Percentiles rank a stretch among this genome's conserved stretches.
Evolutionary conservation across 1,140 invertebrate species (phyloP).

Genomic region (Zaprionus lachaisei): DNA sequence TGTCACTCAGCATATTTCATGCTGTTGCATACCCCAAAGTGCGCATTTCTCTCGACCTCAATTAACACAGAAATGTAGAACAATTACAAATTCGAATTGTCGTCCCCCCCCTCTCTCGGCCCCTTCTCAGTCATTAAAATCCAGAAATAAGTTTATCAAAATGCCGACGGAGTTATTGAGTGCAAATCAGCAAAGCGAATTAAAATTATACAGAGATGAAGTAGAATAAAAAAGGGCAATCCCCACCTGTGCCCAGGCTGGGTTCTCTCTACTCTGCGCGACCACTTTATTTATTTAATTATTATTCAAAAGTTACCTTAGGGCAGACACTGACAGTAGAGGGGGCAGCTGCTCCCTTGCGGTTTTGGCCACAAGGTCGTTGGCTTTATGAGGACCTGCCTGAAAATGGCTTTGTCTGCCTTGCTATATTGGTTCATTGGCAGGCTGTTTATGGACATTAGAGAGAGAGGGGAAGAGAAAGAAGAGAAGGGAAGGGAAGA

Average conservation of each 20-base stretch:
- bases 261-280: background rate
- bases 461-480: no score
- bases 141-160: slow-evolving; percentile 55
- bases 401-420: slow-evolving; percentile 21
- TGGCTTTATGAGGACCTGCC: slow-evolving; percentile 44
- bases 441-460: slow-evolving; percentile 28
- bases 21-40: slow-evolving; percentile 30
- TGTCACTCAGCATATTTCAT: background rate
- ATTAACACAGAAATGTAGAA: slow-evolving; percentile 25
- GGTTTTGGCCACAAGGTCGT: slow-evolving; percentile 53
- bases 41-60: slow-evolving; percentile 12
- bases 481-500: background rate
- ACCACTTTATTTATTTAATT: slow-evolving; percentile 79
- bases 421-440: slow-evolving; percentile 54
- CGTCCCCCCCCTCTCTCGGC: background rate
- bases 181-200: slow-evolving; percentile 62
- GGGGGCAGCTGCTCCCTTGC: background rate
- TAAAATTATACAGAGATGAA: slow-evolving; percentile 31
- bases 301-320: slow-evolving; percentile 65
- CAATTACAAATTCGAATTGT: slow-evolving; percentile 57
- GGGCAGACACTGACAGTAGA: slow-evolving; percentile 1
- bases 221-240: slow-evolving; percentile 14
- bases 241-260: slow-evolving; percentile 17
- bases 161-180: slow-evolving; percentile 74
- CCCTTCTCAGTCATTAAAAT: slow-evolving; percentile 36